Percentiles rank a stretch among this genome's conserved stretches.
These are phyloP conservation scores for Poecilus cupreus DNA, from an alignment of 2,888 invertebrate species.

Conservation along the genomic window DNA sequence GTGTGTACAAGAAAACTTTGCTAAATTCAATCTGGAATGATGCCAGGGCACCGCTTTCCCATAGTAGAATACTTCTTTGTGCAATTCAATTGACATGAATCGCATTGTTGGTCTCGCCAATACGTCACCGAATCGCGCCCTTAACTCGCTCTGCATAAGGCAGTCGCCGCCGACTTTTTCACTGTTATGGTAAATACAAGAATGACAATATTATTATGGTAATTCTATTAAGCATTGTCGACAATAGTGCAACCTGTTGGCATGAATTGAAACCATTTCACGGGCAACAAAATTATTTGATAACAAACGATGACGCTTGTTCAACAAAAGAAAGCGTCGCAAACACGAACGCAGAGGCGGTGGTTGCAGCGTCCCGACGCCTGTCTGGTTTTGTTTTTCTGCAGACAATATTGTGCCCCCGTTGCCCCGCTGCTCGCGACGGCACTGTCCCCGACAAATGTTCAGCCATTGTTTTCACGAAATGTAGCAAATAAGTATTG, in stretches of 20 bases:
- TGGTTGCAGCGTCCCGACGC: conserved; percentile 30
- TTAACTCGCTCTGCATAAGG: conserved; percentile 34
- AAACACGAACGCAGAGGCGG: conserved; percentile 39
- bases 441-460: conserved; percentile 37
- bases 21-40: conserved; percentile 59
- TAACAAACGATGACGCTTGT: conserved; percentile 70
- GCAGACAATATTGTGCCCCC: conserved; percentile 17
- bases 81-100: conserved; percentile 70
- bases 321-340: conserved; percentile 68
- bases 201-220: conserved; percentile 74
- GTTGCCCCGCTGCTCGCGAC: background rate
- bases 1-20: conserved; percentile 52
- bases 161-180: conserved; percentile 67
- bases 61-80: conserved; percentile 68
- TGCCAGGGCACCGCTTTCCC: conserved; percentile 57
- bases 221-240: conserved; percentile 72
- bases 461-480: conserved; percentile 12
- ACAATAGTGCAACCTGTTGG: conserved; percentile 73
- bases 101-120: conserved; percentile 68
- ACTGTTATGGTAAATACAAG: conserved; percentile 71
- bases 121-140: conserved; percentile 60
- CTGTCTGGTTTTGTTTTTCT: conserved; percentile 41
- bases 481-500: conserved; percentile 40
- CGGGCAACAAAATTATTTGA: conserved; percentile 73
- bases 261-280: conserved; percentile 70